These are phyloP conservation scores for Macrobrachium rosenbergii DNA, from an alignment of 1,140 invertebrate species.

Conservation along the genomic window DNA sequence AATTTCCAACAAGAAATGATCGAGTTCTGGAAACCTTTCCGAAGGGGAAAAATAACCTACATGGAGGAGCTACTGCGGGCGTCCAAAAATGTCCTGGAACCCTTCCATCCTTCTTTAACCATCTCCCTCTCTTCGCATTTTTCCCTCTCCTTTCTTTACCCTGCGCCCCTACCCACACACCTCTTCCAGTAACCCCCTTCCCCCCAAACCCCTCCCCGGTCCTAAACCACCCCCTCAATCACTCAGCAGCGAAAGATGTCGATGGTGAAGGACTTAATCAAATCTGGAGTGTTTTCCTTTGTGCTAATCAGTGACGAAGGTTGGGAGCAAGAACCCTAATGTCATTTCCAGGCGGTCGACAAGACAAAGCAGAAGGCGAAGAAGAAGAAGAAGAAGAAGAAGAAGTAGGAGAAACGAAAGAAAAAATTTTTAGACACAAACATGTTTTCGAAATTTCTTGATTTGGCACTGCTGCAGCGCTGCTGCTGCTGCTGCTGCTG, in stretches of 20 bases:
- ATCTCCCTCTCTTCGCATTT: background rate
- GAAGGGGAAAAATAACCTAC: too few relatives aligned
- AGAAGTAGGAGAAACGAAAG: background rate
- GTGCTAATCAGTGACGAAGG: conserved; percentile 58
- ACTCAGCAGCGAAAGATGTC: conserved; percentile 52
- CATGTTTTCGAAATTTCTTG: conserved; percentile 56
- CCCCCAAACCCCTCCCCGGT: background rate
- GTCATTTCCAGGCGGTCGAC: conserved; percentile 55
- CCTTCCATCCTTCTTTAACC: background rate
- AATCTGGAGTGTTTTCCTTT: conserved; percentile 59
- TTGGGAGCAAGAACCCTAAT: conserved; percentile 59
- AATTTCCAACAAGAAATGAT: too few relatives aligned
- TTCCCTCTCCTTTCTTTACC: background rate
- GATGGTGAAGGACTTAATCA: conserved; percentile 58
- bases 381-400: too few relatives aligned
- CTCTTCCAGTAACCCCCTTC: conserved; percentile 1
- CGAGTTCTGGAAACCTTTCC: too few relatives aligned
- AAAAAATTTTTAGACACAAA: conserved; percentile 45
- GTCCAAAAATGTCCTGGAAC: too few relatives aligned
- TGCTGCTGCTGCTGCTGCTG: too few relatives aligned
- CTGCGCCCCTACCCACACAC: background rate
- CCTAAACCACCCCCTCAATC: conserved; percentile 34
- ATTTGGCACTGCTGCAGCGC: background rate
- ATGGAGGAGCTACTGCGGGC: too few relatives aligned
- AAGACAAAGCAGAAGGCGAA: conserved; percentile 33